Conservation (phyloP, 30 jellyfish, hydroid and myxozoan species). For the Hydractinia symbiolongicarpus region DNA sequence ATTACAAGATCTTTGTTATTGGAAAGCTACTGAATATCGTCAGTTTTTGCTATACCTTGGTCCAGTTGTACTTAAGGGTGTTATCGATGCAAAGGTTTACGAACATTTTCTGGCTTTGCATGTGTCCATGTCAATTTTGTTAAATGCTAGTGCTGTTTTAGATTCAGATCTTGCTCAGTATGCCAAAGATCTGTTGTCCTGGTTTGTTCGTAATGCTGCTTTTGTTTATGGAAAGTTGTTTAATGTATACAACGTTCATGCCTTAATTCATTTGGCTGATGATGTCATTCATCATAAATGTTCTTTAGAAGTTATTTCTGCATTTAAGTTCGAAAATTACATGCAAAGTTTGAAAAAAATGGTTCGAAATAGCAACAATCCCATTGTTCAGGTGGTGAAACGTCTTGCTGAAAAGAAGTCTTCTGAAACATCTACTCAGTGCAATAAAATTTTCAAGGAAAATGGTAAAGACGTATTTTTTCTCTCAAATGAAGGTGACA, state of each 20-base stretch:
- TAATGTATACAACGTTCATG: conserved; percentile 9
- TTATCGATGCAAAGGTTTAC: not conserved
- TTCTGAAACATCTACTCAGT: no score
- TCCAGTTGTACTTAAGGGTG: no score
- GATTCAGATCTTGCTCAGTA: not conserved
- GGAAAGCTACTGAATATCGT: conserved; percentile 18
- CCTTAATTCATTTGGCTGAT: conserved; percentile 17
- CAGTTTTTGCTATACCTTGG: not conserved
- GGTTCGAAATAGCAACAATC: no score
- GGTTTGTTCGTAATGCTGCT: conserved; percentile 5
- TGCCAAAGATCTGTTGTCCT: not conserved
- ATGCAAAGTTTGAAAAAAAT: no score
- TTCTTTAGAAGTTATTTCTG: no score
- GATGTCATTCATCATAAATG: not conserved
- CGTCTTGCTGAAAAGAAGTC: no score
- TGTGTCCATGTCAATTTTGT: conserved; percentile 2
- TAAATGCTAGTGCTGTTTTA: not conserved
- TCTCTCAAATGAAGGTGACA: no score
- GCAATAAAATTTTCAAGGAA: no score
- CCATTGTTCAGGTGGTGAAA: no score
- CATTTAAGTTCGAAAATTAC: no score
- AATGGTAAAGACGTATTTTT: no score
- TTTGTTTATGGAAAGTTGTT: conserved; percentile 5
- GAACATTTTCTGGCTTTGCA: not conserved
- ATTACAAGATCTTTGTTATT: not conserved